Evolutionary conservation across 92 coral and sea anemone genomes (phyloP).

Genomic region (Epizoanthus rinbou): DNA sequence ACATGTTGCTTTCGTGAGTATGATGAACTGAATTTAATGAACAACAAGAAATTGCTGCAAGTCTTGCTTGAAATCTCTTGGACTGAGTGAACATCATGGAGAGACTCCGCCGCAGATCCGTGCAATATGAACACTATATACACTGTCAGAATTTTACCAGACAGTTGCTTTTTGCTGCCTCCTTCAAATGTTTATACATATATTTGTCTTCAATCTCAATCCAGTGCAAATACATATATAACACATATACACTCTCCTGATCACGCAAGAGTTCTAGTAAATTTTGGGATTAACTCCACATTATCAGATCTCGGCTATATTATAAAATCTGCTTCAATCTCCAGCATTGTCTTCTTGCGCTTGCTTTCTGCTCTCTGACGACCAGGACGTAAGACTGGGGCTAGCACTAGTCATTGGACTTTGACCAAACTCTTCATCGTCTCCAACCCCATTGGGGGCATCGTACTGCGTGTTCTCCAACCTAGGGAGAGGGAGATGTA

Average conservation of each 20-base stretch:
- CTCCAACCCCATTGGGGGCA: constrained; percentile 44
- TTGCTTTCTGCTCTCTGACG: constrained; percentile 42
- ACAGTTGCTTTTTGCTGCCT: constrained; percentile 1
- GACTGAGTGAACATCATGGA: background rate
- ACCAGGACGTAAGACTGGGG: constrained; percentile 38
- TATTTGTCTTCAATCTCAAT: constrained; percentile 17
- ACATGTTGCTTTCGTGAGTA: constrained; percentile 28
- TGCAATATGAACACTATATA: constrained; percentile 41
- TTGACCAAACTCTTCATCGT: constrained; percentile 42
- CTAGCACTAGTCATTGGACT: constrained; percentile 44
- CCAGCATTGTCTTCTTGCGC: constrained; percentile 37
- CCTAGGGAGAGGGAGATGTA: constrained; percentile 51
- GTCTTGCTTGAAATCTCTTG: constrained; percentile 22
- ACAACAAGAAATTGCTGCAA: constrained; percentile 1
- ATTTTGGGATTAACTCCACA: background rate
- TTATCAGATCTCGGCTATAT: background rate
- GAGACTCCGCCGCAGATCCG: background rate
- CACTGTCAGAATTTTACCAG: background rate
- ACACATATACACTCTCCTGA: constrained; percentile 5
- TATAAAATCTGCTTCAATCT: constrained; percentile 6
- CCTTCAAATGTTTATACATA: constrained; percentile 32
- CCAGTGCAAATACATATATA: constrained; percentile 40
- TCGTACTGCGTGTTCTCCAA: constrained; percentile 45
- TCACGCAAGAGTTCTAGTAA: background rate
- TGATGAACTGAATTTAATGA: constrained; percentile 24